Conservation (phyloP, 2,113 vertebrate species). For the Mugil cephalus region DNA sequence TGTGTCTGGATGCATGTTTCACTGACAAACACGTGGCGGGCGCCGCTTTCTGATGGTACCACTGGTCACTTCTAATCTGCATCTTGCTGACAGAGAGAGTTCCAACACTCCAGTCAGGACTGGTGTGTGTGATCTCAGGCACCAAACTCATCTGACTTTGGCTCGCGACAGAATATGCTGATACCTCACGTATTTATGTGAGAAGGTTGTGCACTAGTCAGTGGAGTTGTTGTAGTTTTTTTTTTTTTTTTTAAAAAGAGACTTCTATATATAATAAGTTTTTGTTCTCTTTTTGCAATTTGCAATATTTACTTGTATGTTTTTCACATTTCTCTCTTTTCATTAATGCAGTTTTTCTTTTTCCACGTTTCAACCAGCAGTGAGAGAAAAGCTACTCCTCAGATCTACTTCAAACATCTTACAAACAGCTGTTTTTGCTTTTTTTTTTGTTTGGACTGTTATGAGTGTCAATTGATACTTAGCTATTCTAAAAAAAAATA, state of each 20-base stretch:
- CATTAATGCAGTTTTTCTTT: too few relatives aligned
- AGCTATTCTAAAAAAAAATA: too few relatives aligned
- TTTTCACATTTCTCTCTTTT: too few relatives aligned
- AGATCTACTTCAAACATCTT: too few relatives aligned
- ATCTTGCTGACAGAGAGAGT: conserved; percentile 70
- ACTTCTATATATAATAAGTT: too few relatives aligned
- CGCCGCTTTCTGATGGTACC: conserved; percentile 82
- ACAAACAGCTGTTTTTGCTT: too few relatives aligned
- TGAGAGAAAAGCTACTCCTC: too few relatives aligned
- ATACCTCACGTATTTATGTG: conserved; percentile 45
- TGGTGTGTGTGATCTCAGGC: conserved; percentile 56
- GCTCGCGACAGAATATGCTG: conserved; percentile 60
- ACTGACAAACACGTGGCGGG: conserved; percentile 82
- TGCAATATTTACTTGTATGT: too few relatives aligned
- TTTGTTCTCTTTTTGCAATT: background rate
- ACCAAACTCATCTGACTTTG: conserved; percentile 50
- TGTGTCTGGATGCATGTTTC: conserved; percentile 83
- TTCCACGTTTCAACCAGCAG: too few relatives aligned
- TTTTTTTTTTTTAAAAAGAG: background rate
- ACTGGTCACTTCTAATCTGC: conserved; percentile 84
- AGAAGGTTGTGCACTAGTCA: conserved; percentile 10
- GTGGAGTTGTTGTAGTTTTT: conserved; percentile 2
- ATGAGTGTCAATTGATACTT: too few relatives aligned
- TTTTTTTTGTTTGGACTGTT: too few relatives aligned
- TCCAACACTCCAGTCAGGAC: conserved; percentile 60